phyloP scores from a whole-genome alignment of 2,113 vertebrate genomes.

The Sinosuthora webbiana region DNA sequence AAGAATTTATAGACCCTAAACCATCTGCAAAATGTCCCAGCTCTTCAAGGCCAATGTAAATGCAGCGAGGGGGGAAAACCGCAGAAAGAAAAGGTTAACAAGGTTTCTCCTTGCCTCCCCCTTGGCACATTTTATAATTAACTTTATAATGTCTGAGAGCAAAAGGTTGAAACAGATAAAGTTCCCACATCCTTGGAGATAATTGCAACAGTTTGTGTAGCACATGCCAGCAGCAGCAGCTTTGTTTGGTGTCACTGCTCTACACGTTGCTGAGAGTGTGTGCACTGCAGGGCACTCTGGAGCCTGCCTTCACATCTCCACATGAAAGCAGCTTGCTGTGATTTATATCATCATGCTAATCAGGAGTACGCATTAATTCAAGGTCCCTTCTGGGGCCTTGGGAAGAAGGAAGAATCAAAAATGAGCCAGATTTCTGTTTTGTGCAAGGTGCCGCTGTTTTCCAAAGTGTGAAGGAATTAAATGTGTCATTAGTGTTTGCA shows the following conservation, averaged over 20 bases:
- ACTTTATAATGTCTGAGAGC: neutral
- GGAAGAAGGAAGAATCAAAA: constrained; percentile 15
- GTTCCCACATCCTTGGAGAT: neutral
- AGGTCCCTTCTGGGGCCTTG: neutral
- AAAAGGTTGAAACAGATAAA: neutral
- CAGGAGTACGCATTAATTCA: neutral
- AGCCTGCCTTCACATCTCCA: neutral
- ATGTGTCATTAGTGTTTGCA: neutral
- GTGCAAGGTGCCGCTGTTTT: constrained; percentile 9
- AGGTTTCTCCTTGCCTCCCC: neutral
- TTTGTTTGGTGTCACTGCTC: neutral
- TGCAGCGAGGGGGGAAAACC: neutral
- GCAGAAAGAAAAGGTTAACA: constrained; percentile 49
- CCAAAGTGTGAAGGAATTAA: constrained; percentile 32
- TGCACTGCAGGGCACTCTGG: neutral
- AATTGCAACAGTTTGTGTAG: neutral
- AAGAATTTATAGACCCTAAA: constrained; percentile 66
- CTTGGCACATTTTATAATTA: neutral
- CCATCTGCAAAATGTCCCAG: constrained; percentile 65
- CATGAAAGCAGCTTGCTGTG: neutral
- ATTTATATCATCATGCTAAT: neutral
- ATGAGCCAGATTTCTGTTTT: constrained; percentile 1
- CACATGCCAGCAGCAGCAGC: neutral
- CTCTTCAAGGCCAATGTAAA: constrained; percentile 64
- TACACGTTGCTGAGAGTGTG: neutral